Percentiles rank a stretch among this genome's conserved stretches.
These are phyloP conservation scores for Pao palembangensis DNA, from an alignment of 2,113 vertebrate species.

Conservation along the genomic window DNA sequence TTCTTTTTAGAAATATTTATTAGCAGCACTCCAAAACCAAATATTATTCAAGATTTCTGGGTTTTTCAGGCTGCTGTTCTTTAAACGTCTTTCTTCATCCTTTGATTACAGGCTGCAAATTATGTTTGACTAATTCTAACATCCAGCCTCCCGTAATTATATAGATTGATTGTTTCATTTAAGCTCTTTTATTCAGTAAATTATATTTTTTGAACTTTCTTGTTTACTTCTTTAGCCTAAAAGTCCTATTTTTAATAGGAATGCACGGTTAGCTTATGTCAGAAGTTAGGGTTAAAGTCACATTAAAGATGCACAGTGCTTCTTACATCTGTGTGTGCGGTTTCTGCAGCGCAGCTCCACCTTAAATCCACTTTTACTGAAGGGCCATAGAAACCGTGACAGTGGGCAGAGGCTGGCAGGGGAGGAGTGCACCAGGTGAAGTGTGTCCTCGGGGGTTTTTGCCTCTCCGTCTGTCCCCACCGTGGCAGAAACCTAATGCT, in stretches of 20 bases:
- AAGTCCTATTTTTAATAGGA: no score
- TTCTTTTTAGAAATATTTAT: no score
- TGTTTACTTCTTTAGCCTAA: no score
- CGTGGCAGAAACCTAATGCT: conserved; percentile 28
- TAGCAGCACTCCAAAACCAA: no score
- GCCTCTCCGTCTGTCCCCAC: conserved; percentile 8
- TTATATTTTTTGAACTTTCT: background rate
- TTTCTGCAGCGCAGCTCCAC: conserved; percentile 31
- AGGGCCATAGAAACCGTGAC: conserved; percentile 31
- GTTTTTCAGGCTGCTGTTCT: no score
- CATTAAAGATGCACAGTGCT: conserved; percentile 13
- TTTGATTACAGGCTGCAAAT: no score
- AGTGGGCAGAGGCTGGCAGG: conserved; percentile 58
- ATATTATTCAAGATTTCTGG: no score
- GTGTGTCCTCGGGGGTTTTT: conserved; percentile 29
- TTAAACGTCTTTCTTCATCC: no score
- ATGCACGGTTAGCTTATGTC: no score
- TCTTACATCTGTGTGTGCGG: background rate
- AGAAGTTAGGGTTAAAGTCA: no score
- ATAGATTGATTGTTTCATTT: background rate
- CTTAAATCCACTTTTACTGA: conserved; percentile 46
- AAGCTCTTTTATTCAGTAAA: background rate
- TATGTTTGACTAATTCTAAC: background rate
- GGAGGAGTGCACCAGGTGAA: conserved; percentile 73
- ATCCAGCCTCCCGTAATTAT: background rate